Evolutionary conservation across 2,888 invertebrate genomes (phyloP), one percentile per base, ranked within the genome.

Genomic region (Opisthograptis luteolata): DNA sequence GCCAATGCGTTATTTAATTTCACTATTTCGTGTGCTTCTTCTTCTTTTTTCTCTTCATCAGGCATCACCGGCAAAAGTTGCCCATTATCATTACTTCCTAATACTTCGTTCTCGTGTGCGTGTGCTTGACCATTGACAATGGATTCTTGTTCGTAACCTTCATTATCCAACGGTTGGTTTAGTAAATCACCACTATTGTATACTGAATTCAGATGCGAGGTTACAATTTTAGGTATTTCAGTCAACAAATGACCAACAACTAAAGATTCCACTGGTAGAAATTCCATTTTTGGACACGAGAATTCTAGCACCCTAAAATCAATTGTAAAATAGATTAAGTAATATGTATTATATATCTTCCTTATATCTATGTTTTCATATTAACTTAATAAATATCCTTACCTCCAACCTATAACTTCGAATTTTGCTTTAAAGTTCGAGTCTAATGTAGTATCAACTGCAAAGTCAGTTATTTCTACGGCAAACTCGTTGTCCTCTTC

Each of bases 401-500:
- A 79, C 81, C 79, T 76, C 79, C 79, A 79, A 20, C 66, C 68
- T 8, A 63, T 52, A 13, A 72, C 50, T 17, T 64, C 52, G 42
- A 65, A 56, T 12, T 12, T 52, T 1, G 51, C 14, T 2, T 45
- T 30, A 3, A 31, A 6, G 1, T 46, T 15, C 6, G 34, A 19
- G 6, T 40, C 45, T 1, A 79, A 36, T 32, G 66, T 62, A 0
- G 76, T 31, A 22, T 73, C 60, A 2, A 77, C 62, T 12, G 66
- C 48, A 3, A 78, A 58, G 32, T 85, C 85, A 4, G 25, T 58
- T 12, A 85, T 61, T 61, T 81, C 81, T 12, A 67, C 64, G 8
- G 71, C 70, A 50, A 84, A 84, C 2, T 50, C 40, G 20, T 46
- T 55, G 0, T 36, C 35, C 3, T 41, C 40, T 34, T 44, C 36